These are phyloP conservation scores for Dendroctonus valens DNA, from an alignment of 1,140 invertebrate species.

Conservation along the genomic window DNA sequence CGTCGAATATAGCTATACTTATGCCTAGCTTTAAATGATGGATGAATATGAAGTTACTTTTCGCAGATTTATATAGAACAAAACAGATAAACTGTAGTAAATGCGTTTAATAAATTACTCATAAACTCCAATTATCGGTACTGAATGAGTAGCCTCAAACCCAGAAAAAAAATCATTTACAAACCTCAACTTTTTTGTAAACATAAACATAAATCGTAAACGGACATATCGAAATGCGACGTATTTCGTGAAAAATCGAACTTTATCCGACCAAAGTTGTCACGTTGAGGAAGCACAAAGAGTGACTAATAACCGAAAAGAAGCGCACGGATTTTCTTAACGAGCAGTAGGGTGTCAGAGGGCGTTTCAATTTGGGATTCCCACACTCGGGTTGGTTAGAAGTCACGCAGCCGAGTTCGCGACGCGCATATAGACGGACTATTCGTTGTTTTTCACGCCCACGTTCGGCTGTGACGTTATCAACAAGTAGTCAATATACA, in stretches of 20 bases:
- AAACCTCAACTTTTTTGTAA: conserved; percentile 7
- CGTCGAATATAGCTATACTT: no score
- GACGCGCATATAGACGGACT: conserved; percentile 36
- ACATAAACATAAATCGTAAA: not conserved
- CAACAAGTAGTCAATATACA: conserved; percentile 53
- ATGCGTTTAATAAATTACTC: no score
- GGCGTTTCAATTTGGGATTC: conserved; percentile 32
- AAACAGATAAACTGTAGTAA: no score
- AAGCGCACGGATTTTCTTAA: conserved; percentile 29
- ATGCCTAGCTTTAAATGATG: no score
- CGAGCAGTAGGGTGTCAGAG: conserved; percentile 33
- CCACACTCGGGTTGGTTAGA: conserved; percentile 42
- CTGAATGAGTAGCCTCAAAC: conserved; percentile 1
- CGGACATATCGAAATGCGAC: not conserved
- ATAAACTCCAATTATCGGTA: not conserved
- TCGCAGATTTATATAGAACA: no score
- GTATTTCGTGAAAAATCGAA: not conserved
- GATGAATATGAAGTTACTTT: no score
- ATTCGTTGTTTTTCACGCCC: conserved; percentile 39
- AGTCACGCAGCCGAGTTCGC: conserved; percentile 42
- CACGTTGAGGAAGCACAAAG: conserved; percentile 33
- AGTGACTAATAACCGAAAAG: conserved; percentile 45
- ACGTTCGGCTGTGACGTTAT: conserved; percentile 35
- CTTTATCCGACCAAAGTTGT: conserved; percentile 14
- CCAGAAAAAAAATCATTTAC: conserved; percentile 11